Percentiles rank a stretch among this genome's conserved stretches.
Conservation (phyloP, 2,797 vertebrate genomes). For the Cynodonichthys magdalenae region DNA sequence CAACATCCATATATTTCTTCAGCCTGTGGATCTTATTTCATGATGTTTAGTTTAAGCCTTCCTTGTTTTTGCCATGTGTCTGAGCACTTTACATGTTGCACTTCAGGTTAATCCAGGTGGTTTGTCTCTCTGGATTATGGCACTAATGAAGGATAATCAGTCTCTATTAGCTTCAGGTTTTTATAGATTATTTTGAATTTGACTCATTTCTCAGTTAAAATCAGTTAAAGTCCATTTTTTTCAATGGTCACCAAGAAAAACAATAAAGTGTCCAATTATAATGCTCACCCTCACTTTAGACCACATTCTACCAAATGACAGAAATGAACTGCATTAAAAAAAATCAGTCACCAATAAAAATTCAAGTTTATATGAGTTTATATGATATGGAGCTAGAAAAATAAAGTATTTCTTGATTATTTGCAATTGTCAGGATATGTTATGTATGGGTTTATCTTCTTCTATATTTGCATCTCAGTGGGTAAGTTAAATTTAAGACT, state of each 20-base stretch:
- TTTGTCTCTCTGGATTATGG: constrained; percentile 5
- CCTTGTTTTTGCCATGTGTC: background rate
- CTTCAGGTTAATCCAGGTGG: background rate
- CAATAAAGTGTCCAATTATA: background rate
- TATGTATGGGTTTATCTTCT: too few species aligned
- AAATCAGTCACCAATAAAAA: too few species aligned
- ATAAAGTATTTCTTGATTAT: too few species aligned
- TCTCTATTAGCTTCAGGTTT: background rate
- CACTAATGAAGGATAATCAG: background rate
- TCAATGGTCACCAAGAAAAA: background rate
- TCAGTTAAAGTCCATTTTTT: background rate
- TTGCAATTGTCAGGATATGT: too few species aligned
- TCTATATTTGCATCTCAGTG: too few species aligned
- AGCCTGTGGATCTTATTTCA: background rate
- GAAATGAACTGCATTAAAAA: too few species aligned
- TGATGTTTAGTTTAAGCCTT: background rate
- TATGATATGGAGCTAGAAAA: too few species aligned
- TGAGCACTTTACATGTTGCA: background rate
- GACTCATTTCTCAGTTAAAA: background rate
- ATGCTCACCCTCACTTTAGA: too few species aligned
- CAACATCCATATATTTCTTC: too few species aligned
- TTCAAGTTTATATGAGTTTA: too few species aligned
- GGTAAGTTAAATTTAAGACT: too few species aligned
- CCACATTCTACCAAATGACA: background rate
- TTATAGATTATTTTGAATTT: background rate